Conservation (phyloP, 2,113 vertebrate genomes). For the Pelvicachromis taeniatus region DNA sequence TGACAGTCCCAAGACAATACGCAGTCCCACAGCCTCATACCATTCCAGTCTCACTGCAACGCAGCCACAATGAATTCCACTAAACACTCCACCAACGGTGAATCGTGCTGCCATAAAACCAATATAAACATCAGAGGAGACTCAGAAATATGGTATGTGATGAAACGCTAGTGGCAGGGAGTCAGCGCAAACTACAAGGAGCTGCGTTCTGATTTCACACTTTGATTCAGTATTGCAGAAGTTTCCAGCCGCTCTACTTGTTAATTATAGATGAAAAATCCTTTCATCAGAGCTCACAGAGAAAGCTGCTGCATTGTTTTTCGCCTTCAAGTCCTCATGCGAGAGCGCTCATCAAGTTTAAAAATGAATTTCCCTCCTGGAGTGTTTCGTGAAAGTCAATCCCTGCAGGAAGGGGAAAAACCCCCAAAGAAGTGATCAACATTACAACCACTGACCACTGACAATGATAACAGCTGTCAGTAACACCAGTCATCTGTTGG, state of each 20-base stretch:
- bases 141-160: background rate
- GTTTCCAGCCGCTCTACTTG: background rate
- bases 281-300: background rate
- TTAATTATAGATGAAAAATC: background rate
- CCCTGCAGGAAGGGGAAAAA: background rate
- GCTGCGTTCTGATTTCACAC: background rate
- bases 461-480: background rate
- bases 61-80: background rate
- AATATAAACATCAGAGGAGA: background rate
- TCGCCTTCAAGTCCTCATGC: background rate
- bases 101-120: background rate
- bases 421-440: background rate
- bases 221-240: background rate
- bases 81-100: background rate
- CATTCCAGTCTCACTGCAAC: background rate
- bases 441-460: background rate
- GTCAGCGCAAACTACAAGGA: background rate
- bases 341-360: background rate
- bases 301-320: background rate
- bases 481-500: background rate
- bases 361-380: background rate
- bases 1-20: conserved; percentile 25
- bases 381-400: background rate
- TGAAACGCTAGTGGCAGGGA: background rate
- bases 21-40: background rate